A percentile compares a stretch with the other conserved stretches of the same genome.
Conservation (phyloP, 1,140 invertebrate genomes). For the Heliconius nattereri region DNA sequence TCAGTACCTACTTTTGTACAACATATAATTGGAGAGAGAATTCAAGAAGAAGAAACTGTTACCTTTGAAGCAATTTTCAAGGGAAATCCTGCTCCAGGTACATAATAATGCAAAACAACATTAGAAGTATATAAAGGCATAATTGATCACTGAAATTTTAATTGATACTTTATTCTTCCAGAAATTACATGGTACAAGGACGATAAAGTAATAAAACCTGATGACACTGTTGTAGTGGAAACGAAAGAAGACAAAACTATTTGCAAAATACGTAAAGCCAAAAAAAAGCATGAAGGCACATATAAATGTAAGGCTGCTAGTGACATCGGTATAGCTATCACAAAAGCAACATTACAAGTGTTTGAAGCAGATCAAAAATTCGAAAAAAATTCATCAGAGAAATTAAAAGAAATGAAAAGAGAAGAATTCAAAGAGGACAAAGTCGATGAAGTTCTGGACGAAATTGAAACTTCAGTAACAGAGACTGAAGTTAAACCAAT, state of each 20-base stretch:
- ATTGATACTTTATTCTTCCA: conserved; percentile 51
- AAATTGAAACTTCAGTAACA: conserved; percentile 27
- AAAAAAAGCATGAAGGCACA: conserved; percentile 88
- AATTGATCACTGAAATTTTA: not conserved
- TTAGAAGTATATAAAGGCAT: not conserved
- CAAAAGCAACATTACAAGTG: conserved; percentile 87
- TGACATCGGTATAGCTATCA: conserved; percentile 89
- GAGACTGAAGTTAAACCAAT: conserved; percentile 44
- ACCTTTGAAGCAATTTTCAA: conserved; percentile 89
- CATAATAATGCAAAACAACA: not conserved
- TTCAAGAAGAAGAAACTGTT: conserved; percentile 87
- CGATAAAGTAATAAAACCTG: conserved; percentile 88
- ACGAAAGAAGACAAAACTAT: conserved; percentile 88
- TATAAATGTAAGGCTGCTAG: conserved; percentile 94
- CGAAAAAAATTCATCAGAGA: conserved; percentile 20
- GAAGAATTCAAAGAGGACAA: conserved; percentile 45
- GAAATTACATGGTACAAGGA: conserved; percentile 95
- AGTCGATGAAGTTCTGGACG: conserved; percentile 42
- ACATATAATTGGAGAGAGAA: conserved; percentile 88
- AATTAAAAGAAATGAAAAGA: conserved; percentile 49
- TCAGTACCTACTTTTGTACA: conserved; percentile 90
- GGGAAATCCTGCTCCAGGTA: conserved; percentile 93
- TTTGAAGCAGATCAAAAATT: conserved; percentile 48
- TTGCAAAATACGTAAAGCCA: conserved; percentile 86
- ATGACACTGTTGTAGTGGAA: conserved; percentile 86